Conservation (phyloP, 2,113 vertebrate species). For the Oreochromis tanganicae region DNA sequence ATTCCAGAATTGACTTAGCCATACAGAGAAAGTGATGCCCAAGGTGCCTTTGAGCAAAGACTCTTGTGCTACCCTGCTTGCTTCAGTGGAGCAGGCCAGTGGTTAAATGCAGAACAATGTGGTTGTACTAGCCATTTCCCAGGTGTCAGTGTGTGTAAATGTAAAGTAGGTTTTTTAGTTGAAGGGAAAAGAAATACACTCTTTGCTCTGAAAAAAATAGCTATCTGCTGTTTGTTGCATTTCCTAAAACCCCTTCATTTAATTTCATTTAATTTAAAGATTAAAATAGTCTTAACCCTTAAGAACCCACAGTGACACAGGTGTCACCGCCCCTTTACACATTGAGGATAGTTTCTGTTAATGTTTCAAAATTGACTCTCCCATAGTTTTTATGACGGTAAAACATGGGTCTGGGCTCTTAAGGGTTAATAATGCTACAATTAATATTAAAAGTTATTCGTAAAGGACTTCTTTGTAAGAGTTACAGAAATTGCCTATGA, state of each 20-base stretch:
- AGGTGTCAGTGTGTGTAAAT: background rate
- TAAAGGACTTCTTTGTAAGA: background rate
- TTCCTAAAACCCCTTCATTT: background rate
- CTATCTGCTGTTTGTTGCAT: background rate
- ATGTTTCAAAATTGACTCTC: too few species aligned
- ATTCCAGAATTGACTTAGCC: background rate
- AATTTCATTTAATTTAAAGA: background rate
- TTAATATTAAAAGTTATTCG: background rate
- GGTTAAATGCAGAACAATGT: background rate
- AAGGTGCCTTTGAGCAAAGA: slow-evolving; percentile 2
- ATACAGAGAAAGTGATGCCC: background rate
- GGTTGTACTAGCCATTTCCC: background rate
- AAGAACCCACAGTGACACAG: too few species aligned
- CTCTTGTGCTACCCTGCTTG: background rate
- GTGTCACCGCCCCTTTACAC: too few species aligned
- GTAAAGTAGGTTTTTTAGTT: background rate
- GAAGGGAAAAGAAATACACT: background rate
- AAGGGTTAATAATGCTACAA: background rate
- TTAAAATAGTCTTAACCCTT: background rate
- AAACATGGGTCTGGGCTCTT: too few species aligned
- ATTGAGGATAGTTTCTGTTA: too few species aligned
- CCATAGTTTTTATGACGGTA: too few species aligned
- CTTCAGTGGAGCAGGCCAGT: background rate
- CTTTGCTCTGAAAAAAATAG: background rate
- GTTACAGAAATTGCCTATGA: background rate